Base-by-base conservation (phyloP, 2,888 invertebrate species). In the Liopterus haemorrhoidalis region DNA sequence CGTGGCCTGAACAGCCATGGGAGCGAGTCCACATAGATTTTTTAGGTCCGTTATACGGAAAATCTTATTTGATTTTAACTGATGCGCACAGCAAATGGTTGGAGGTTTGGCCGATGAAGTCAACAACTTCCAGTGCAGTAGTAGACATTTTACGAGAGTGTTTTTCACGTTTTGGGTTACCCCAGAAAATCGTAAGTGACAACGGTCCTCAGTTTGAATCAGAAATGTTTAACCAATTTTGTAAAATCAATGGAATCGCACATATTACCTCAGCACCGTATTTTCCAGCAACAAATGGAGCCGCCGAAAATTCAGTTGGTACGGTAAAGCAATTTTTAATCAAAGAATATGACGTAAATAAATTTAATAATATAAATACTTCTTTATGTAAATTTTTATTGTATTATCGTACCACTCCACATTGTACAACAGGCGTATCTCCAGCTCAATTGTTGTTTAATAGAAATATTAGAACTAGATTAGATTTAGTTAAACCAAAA, bases 141-240 rank as follows among this genome's bases (percentile, higher is more conserved):
- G 37, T 52, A 14, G 41, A 43, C 27, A 52, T 14, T 8, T 19
- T 47, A 21, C 9, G 41, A 3, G 24, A 19, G 14, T 25, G 5
- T 14, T 52, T 53, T 54, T 40, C 53, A 30, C 49, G 52, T 19
- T 56, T 54, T 49, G 54, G 57, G 0, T 48, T 57, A 8, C 57
- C 56, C 8, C 49, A 49, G 5, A 27, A 16, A 2, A 27, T 56
- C 3, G 52, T 57, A 9, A 51, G 52, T 1, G 57, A 56, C n/a
- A n/a, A n/a, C n/a, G n/a, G n/a, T n/a, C n/a, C n/a, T n/a, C n/a
- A n/a, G n/a, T n/a, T n/a, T n/a, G n/a, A n/a, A n/a, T n/a, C n/a
- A n/a, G n/a, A n/a, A n/a, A n/a, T n/a, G n/a, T n/a, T n/a, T n/a
- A n/a, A n/a, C n/a, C n/a, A n/a, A n/a, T n/a, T n/a, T n/a, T n/a